Evolutionary conservation across 1,140 invertebrate species (phyloP).

Genomic region (Araneus ventricosus): DNA sequence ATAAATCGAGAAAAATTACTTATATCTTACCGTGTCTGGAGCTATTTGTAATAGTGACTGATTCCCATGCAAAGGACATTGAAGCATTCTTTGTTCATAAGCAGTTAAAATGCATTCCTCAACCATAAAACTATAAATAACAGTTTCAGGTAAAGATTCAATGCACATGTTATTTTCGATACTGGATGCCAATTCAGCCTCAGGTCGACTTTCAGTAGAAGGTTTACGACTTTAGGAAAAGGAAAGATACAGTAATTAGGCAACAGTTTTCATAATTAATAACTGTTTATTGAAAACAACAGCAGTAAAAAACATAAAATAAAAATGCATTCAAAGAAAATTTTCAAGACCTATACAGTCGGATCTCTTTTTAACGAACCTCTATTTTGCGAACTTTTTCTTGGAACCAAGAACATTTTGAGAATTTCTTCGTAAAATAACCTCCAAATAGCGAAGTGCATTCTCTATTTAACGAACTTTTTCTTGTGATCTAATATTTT

Average conservation of each 20-base stretch:
- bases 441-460: no score
- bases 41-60: conserved; percentile 87
- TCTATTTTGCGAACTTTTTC: no score
- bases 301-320: no score
- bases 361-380: no score
- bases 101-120: conserved; percentile 97
- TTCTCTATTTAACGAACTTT: no score
- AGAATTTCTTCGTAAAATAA: no score
- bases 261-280: no score
- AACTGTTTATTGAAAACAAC: no score
- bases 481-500: no score
- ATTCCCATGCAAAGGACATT: conserved; percentile 88
- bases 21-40: conserved; percentile 87
- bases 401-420: no score
- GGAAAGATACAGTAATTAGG: neutral
- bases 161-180: conserved; percentile 71
- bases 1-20: neutral
- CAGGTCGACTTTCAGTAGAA: conserved; percentile 88
- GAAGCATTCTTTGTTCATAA: conserved; percentile 86
- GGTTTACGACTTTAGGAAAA: conserved; percentile 86
- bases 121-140: conserved; percentile 86
- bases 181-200: conserved; percentile 76
- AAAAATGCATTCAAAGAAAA: no score
- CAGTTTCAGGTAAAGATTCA: conserved; percentile 71
- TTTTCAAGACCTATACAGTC: no score